These are phyloP conservation scores for Plecotus auritus DNA, from an alignment of 2,113 vertebrate genomes.

Conservation along the genomic window DNA sequence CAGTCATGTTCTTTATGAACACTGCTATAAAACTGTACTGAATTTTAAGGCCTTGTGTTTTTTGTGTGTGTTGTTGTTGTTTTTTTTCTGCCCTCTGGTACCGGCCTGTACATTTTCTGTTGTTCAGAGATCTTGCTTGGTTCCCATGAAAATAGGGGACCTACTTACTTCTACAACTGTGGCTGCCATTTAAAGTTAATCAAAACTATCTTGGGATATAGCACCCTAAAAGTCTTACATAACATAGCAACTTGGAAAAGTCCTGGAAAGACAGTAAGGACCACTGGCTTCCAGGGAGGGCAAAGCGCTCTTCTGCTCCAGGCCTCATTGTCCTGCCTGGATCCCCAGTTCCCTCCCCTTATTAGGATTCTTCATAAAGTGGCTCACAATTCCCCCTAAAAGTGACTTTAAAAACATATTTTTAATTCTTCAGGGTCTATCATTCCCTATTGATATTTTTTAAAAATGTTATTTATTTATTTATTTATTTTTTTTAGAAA, in stretches of 20 bases:
- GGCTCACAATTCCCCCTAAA: neutral
- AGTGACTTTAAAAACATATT: neutral
- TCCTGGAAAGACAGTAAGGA: neutral
- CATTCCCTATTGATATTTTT: neutral
- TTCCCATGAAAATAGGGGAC: neutral
- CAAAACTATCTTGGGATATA: neutral
- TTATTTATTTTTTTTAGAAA: no score
- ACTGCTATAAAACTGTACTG: neutral
- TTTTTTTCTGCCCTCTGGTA: neutral
- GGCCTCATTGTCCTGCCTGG: neutral
- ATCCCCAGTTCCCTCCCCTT: neutral
- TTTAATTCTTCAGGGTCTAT: neutral
- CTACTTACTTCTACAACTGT: neutral
- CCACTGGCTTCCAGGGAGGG: neutral
- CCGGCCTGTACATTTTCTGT: neutral
- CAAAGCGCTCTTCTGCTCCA: neutral
- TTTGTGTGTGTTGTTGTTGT: neutral
- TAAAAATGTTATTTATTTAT: no score
- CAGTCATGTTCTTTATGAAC: neutral
- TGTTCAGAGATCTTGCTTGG: neutral
- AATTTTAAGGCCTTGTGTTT: neutral
- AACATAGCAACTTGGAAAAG: neutral
- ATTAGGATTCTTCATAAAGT: neutral
- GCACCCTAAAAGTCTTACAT: neutral
- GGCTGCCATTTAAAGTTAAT: neutral